phyloP scores from a whole-genome alignment of 2,113 vertebrate genomes.

The Sebastes fasciatus region DNA sequence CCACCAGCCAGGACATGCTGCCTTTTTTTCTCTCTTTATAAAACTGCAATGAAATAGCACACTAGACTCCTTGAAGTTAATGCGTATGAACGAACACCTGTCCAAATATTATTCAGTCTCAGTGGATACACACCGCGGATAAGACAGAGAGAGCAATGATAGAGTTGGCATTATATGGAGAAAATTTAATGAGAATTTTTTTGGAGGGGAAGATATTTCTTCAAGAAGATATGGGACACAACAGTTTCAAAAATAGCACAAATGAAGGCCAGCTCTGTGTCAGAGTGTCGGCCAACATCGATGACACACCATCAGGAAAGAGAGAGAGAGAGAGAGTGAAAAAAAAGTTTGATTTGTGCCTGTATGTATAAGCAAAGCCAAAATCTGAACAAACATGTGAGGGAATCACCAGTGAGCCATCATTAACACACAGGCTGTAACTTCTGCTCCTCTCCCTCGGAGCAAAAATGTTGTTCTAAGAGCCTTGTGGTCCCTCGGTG shows the following conservation, averaged over 20 bases:
- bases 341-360: slow-evolving; percentile 68
- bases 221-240: slow-evolving; percentile 12
- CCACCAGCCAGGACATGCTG: slow-evolving; percentile 45
- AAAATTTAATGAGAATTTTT: slow-evolving; percentile 55
- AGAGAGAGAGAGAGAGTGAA: background rate
- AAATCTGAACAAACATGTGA: slow-evolving; percentile 65
- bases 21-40: slow-evolving; percentile 40
- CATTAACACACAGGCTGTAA: slow-evolving; percentile 70
- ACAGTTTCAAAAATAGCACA: slow-evolving; percentile 20
- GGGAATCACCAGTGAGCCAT: slow-evolving; percentile 69
- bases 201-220: slow-evolving; percentile 35
- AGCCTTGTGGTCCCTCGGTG: slow-evolving; percentile 63
- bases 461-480: slow-evolving; percentile 68
- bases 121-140: slow-evolving; percentile 63
- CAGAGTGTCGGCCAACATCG: slow-evolving; percentile 19
- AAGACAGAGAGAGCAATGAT: slow-evolving; percentile 55
- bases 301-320: slow-evolving; percentile 15
- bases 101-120: slow-evolving; percentile 84
- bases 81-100: slow-evolving; percentile 83
- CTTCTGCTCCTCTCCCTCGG: slow-evolving; percentile 57
- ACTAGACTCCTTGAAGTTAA: slow-evolving; percentile 60
- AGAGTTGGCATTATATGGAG: slow-evolving; percentile 50
- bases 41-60: slow-evolving; percentile 57
- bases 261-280: slow-evolving; percentile 7
- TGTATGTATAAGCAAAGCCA: slow-evolving; percentile 57